Base-by-base conservation (phyloP, 2,888 invertebrate genomes). In the Orchestes rusci region DNA sequence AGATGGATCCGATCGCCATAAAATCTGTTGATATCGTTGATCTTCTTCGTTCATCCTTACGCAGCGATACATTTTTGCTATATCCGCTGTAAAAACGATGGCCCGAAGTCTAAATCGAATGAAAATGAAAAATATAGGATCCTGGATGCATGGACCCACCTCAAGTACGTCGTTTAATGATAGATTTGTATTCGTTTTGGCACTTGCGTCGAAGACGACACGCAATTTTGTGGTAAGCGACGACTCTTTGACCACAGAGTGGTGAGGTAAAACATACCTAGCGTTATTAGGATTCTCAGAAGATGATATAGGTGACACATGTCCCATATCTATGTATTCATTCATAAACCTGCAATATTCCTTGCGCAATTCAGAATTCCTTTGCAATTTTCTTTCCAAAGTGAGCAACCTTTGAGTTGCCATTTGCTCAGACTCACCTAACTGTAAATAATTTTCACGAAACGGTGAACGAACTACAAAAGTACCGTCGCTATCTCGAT, bases 261-360 rank as follows among this genome's bases (percentile, higher is more conserved):
- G 54, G 17, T 54, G 51, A 8, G 52, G 47, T 5, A 52, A 8
- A 33, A 20, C 18, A 16, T 37, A 37, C n/a, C n/a, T n/a, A 8
- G 16, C 27, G 5, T 23, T 23, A 23, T 7, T 31, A 7, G 7
- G 8, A n/a, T 8, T 12, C 12, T 7, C 13, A n/a, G 8, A 5
- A 4, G 7, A 8, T 16, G 15, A 3, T 10, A 31, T 30, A 27
- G 16, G 4, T 7, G 37, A 32, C 47, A 47, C 43, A 20, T 47
- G 39, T 3, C 38, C 39, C 29, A 47, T 16, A 12, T 4, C 29
- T 16, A 16, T n/a, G 28, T 50, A 50, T 16, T 47, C 50, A 2
- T 40, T 8, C 31, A 47, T 39, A 39, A 50, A 46, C 4, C 38
- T 8, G 19, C 20, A 23, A 33, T 49, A 49, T 7, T 38, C 29